Conservation (phyloP, 2,888 invertebrate species). For the Thecophora atra region DNA sequence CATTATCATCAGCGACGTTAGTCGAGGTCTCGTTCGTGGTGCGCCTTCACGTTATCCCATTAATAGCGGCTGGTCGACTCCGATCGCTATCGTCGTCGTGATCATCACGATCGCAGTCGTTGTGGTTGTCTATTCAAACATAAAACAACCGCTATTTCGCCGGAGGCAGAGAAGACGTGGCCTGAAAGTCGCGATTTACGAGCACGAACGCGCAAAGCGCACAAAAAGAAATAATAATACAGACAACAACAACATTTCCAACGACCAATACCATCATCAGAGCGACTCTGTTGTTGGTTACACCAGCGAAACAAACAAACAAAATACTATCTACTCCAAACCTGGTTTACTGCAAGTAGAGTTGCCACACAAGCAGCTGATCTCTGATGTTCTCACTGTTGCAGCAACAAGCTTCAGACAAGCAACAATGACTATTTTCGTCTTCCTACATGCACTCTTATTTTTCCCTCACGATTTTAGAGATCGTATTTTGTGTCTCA, state of each 20-base stretch:
- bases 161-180: constrained; percentile 26
- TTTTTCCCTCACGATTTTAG: background rate
- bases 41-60: constrained; percentile 1
- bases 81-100: background rate
- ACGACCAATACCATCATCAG: background rate
- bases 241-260: constrained; percentile 6
- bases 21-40: constrained; percentile 4
- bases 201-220: background rate
- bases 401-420: background rate
- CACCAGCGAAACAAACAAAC: background rate
- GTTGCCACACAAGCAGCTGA: constrained; percentile 31
- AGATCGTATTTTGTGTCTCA: background rate
- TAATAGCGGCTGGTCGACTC: background rate
- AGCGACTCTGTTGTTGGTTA: background rate
- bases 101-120: background rate
- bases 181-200: constrained; percentile 18
- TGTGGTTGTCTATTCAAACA: constrained; percentile 12
- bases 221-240: background rate
- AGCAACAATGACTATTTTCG: background rate
- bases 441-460: background rate
- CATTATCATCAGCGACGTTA: background rate
- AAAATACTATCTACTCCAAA: background rate
- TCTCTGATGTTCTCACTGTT: constrained; percentile 10
- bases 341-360: constrained; percentile 1
- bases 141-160: constrained; percentile 29